Evolutionary conservation across 1,140 invertebrate species (phyloP).

Genomic region (Hycleus cichorii): DNA sequence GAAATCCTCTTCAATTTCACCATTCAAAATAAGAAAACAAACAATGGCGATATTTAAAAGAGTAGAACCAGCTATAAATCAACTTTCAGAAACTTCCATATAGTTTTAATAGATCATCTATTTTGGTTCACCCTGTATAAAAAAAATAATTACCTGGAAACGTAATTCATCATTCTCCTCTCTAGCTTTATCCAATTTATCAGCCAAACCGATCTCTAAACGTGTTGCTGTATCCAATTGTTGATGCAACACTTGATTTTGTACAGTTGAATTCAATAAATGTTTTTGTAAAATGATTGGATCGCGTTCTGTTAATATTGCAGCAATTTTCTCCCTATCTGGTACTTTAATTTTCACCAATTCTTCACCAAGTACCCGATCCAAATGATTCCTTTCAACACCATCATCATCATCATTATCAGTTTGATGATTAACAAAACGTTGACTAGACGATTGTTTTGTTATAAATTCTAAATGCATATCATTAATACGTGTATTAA

Average conservation of each 20-base stretch:
- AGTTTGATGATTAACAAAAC: background rate
- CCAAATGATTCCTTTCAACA: slow-evolving; percentile 21
- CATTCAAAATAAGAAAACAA: too few species aligned
- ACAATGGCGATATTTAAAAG: too few species aligned
- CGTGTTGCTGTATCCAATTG: slow-evolving; percentile 57
- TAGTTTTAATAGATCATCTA: too few species aligned
- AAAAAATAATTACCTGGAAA: slow-evolving; percentile 59
- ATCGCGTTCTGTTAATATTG: slow-evolving; percentile 73
- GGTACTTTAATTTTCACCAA: slow-evolving; percentile 48
- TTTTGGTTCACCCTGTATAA: background rate
- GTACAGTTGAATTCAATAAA: slow-evolving; percentile 70
- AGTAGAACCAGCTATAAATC: too few species aligned
- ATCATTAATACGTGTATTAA: slow-evolving; percentile 43
- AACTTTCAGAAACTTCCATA: too few species aligned
- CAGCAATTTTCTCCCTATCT: slow-evolving; percentile 66
- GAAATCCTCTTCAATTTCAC: too few species aligned
- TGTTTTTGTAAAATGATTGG: slow-evolving; percentile 75
- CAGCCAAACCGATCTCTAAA: slow-evolving; percentile 54
- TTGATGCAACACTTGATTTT: slow-evolving; percentile 69
- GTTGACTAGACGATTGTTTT: slow-evolving; percentile 13
- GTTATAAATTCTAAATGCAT: slow-evolving; percentile 42
- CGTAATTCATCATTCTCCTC: slow-evolving; percentile 75
- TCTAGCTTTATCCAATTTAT: slow-evolving; percentile 61
- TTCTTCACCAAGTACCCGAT: slow-evolving; percentile 46
- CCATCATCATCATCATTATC: slow-evolving; percentile 14